Conservation (phyloP, 2,888 invertebrate species). For the Blera fallax region DNA sequence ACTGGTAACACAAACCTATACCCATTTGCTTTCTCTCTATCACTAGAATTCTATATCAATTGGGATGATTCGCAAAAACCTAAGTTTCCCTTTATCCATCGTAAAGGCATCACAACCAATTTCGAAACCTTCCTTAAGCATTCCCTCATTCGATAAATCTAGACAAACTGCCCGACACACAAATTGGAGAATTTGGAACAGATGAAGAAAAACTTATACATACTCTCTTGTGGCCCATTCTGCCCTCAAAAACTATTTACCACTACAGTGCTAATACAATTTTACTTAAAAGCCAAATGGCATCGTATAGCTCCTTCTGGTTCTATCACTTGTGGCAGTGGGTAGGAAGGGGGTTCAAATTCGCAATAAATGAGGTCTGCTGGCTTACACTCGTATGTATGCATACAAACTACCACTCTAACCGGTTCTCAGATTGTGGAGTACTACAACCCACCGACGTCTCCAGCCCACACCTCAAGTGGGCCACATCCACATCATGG, state of each 20-base stretch:
- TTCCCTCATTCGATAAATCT: too few relatives aligned
- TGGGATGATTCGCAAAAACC: too few relatives aligned
- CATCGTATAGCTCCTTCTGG: not conserved
- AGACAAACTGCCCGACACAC: too few relatives aligned
- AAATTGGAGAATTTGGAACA: too few relatives aligned
- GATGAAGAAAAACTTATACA: not conserved
- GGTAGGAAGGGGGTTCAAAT: not conserved
- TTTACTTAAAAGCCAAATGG: conserved; percentile 20
- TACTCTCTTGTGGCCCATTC: not conserved
- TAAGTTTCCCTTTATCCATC: too few relatives aligned
- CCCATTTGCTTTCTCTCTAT: too few relatives aligned
- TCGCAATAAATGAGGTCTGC: conserved; percentile 36
- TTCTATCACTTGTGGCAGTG: not conserved
- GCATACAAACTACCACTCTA: not conserved
- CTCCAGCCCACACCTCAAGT: conserved; percentile 19
- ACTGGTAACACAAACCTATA: too few relatives aligned
- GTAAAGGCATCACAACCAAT: too few relatives aligned
- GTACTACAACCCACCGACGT: not conserved
- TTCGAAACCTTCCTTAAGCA: too few relatives aligned
- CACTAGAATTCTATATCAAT: too few relatives aligned
- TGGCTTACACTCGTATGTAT: not conserved
- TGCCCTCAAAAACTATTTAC: not conserved
- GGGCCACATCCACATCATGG: conserved; percentile 8
- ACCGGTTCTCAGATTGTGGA: conserved; percentile 11
- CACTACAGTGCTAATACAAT: not conserved